A percentile compares a stretch with the other conserved stretches of the same genome.
Evolutionary conservation across 2,888 invertebrate species (phyloP).

Genomic region (Habrosyne pyritoides): DNA sequence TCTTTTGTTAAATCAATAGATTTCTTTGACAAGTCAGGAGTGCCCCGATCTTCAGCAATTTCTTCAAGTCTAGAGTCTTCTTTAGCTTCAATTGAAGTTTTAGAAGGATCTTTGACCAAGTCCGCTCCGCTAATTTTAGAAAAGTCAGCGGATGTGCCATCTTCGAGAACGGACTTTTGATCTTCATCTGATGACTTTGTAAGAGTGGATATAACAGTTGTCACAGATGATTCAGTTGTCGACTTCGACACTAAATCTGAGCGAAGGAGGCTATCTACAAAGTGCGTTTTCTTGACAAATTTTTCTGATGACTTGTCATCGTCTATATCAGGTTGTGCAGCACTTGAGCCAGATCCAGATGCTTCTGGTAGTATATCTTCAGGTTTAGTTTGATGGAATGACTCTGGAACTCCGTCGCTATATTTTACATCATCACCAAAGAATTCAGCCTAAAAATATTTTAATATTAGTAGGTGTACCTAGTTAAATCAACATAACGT

Average conservation of each 20-base stretch:
- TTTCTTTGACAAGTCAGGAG: constrained; percentile 77
- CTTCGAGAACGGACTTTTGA: constrained; percentile 74
- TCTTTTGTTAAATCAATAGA: constrained; percentile 77
- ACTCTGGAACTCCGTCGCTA: constrained; percentile 39
- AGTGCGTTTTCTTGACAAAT: constrained; percentile 56
- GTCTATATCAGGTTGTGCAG: constrained; percentile 35
- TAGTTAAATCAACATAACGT: neutral
- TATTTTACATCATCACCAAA: constrained; percentile 67
- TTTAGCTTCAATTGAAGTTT: constrained; percentile 71
- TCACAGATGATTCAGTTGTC: constrained; percentile 78
- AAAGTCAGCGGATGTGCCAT: constrained; percentile 75
- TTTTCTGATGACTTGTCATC: constrained; percentile 48
- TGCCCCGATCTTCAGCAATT: constrained; percentile 65
- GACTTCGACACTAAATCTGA: constrained; percentile 74
- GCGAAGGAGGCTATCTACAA: constrained; percentile 58
- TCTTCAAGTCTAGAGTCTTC: constrained; percentile 70
- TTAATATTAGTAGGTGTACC: neutral
- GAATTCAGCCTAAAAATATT: constrained; percentile 60
- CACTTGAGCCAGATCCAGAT: constrained; percentile 43
- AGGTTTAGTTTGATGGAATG: constrained; percentile 33
- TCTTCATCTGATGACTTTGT: constrained; percentile 79
- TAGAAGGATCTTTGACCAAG: constrained; percentile 72
- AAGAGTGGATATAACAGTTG: constrained; percentile 73
- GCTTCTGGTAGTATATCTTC: constrained; percentile 33
- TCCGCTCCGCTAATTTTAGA: constrained; percentile 78